phyloP scores from a whole-genome alignment of 2,888 invertebrate species.

The Amphipyra berbera region DNA sequence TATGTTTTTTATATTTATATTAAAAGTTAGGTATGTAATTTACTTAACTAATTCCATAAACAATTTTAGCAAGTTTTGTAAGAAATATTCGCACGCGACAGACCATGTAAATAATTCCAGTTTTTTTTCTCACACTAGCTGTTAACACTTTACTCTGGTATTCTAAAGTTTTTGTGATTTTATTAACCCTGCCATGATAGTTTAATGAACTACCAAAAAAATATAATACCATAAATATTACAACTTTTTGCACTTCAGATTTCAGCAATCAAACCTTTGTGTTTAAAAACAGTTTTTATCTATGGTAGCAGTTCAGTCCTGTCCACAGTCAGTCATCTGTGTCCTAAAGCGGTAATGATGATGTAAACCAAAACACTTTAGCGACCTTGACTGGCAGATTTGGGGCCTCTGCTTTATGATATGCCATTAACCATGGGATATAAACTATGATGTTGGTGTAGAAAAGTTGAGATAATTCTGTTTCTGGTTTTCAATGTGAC shows the following conservation, averaged over 20 bases:
- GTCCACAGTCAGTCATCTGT: constrained; percentile 69
- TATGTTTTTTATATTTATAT: background rate
- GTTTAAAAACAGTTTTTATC: constrained; percentile 39
- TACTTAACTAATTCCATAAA: background rate
- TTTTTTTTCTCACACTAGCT: constrained; percentile 3
- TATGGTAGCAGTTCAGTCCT: constrained; percentile 36
- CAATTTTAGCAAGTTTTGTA: constrained; percentile 4
- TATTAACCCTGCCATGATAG: background rate
- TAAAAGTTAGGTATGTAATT: background rate
- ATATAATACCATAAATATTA: constrained; percentile 31
- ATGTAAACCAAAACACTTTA: constrained; percentile 72
- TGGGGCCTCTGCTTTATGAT: constrained; percentile 66
- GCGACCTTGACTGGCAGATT: constrained; percentile 73
- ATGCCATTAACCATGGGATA: constrained; percentile 50
- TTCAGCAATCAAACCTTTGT: constrained; percentile 21
- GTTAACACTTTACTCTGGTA: constrained; percentile 20
- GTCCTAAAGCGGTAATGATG: constrained; percentile 73
- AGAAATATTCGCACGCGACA: constrained; percentile 4
- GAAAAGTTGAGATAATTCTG: constrained; percentile 30
- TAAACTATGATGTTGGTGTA: constrained; percentile 38
- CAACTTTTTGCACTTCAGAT: constrained; percentile 22
- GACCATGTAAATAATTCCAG: constrained; percentile 33
- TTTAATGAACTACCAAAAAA: constrained; percentile 1
- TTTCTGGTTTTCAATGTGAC: constrained; percentile 39
- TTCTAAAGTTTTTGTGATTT: constrained; percentile 4